Evolutionary conservation across 1,140 invertebrate species (phyloP), one percentile per base, ranked within the genome.

Genomic region (Parapsyche elsis): DNA sequence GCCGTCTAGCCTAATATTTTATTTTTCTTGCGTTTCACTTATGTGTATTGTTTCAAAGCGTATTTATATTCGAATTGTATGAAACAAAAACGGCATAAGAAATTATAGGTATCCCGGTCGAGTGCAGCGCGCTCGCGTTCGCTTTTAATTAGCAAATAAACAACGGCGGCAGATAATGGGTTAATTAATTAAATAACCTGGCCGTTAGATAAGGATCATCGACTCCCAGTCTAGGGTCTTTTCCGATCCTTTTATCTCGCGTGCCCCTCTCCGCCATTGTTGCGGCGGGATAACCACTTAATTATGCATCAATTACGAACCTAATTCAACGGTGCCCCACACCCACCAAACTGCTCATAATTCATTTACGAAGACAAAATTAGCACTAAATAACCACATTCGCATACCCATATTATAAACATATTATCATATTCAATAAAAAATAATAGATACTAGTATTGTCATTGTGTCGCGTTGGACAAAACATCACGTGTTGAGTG

Each of bases 151-250:
- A 67, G 64, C 64, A 14, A 67, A 67, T 67, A 67, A 67, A 67
- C 64, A 67, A 67, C 64, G 16, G 12, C 64, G 64, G 19, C 64
- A 23, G 64, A 21, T 67, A 67, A 67, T 67, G 64, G 64, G 64
- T 67, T 67, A 67, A 67, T 67, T 67, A 67, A 67, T 67, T 67
- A 67, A 67, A 67, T 67, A 67, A 67, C 64, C 64, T 67, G 64
- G 64, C 64, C 64, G 64, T 67, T 67, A 67, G 64, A 67, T 67
- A 67, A 67, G 24, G 64, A 67, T 67, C 64, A 67, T 67, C 64
- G 64, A 53, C 49, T 53, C 30, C 30, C 30, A 38, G 49, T 53
- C 12, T 53, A 53, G 49, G 24, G 23, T 14, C 64, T 67, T 53
- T 53, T 19, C 24, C 21, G 64, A 67, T 67, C 64, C 64, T 67